phyloP scores from a whole-genome alignment of 2,797 vertebrate species.

The Artibeus lituratus region DNA sequence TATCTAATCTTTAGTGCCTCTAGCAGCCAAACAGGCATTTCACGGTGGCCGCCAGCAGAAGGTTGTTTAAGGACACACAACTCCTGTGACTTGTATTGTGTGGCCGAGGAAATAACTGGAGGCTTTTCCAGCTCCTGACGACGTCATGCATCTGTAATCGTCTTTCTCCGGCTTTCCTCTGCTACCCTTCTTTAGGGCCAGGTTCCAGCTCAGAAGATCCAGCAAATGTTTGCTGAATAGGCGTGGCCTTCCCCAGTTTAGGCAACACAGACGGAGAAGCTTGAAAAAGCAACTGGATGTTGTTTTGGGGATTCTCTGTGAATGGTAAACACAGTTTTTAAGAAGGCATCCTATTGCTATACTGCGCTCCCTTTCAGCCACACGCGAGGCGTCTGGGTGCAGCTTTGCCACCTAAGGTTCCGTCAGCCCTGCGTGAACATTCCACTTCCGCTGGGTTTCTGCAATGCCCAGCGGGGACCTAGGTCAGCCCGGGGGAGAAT shows the following conservation, averaged over 20 bases:
- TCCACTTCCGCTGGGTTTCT: neutral
- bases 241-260: neutral
- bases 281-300: neutral
- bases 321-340: slow-evolving; percentile 30
- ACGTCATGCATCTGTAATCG: slow-evolving; percentile 11
- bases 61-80: slow-evolving; percentile 69
- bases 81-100: slow-evolving; percentile 48
- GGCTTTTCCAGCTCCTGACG: slow-evolving; percentile 53
- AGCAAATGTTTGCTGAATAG: slow-evolving; percentile 6
- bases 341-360: neutral
- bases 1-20: slow-evolving; percentile 71
- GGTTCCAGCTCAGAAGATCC: slow-evolving; percentile 34
- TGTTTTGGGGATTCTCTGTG: slow-evolving; percentile 51
- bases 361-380: neutral
- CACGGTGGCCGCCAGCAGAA: slow-evolving; percentile 29
- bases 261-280: slow-evolving; percentile 26
- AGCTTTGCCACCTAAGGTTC: neutral
- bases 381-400: neutral
- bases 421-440: neutral
- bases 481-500: neutral
- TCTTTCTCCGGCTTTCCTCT: neutral
- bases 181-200: neutral
- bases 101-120: slow-evolving; percentile 15
- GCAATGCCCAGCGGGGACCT: neutral
- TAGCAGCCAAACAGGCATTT: slow-evolving; percentile 53